A percentile compares a stretch with the other conserved stretches of the same genome.
phyloP scores from a whole-genome alignment of 2,113 vertebrate species.

The Rhinogobius similis region DNA sequence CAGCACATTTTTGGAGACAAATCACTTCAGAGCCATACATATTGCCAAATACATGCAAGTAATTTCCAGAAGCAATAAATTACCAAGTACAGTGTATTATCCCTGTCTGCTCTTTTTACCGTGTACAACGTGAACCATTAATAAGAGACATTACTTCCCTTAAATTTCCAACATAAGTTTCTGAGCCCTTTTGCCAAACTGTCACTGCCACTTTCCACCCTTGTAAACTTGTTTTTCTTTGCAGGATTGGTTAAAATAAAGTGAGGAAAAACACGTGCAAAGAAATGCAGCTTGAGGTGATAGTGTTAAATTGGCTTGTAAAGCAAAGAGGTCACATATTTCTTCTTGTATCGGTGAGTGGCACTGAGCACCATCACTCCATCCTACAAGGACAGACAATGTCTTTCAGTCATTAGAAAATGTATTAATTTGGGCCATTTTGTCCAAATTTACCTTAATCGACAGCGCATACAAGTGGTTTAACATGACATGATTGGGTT shows the following conservation, averaged over 20 bases:
- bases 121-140: conserved; percentile 17
- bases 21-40: conserved; percentile 4
- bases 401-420: background rate
- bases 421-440: background rate
- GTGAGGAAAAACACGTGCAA: conserved; percentile 28
- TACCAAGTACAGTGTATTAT: conserved; percentile 38
- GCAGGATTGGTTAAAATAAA: conserved; percentile 46
- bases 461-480: conserved; percentile 97
- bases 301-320: conserved; percentile 78
- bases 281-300: conserved; percentile 12
- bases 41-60: conserved; percentile 1
- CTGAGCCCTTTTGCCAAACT: conserved; percentile 45
- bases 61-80: conserved; percentile 26
- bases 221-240: conserved; percentile 59
- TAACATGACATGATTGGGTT: conserved; percentile 98
- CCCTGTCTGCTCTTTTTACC: conserved; percentile 25
- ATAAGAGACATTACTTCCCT: conserved; percentile 35
- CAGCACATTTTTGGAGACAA: background rate
- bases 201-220: conserved; percentile 15
- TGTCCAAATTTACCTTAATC: conserved; percentile 86
- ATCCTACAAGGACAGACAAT: conserved; percentile 77
- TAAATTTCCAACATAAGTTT: conserved; percentile 18
- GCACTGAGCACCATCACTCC: conserved; percentile 98
- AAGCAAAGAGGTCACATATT: conserved; percentile 93
- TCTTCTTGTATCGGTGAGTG: conserved; percentile 97